These are phyloP conservation scores for Catalaphyllia jardinei DNA, from an alignment of 64 coral and sea anemone species.

Conservation along the genomic window DNA sequence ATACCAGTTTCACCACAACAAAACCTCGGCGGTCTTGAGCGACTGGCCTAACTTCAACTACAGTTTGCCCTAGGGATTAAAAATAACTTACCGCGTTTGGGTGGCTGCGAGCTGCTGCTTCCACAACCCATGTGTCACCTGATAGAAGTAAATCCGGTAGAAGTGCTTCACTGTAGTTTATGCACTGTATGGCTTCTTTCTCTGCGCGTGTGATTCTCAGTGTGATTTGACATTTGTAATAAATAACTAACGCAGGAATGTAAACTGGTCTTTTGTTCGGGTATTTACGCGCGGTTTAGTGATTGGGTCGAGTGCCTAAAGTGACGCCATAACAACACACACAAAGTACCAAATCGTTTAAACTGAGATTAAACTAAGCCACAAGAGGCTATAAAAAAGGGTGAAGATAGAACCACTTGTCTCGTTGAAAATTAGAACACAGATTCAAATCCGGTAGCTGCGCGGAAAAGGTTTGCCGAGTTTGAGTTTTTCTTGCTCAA, in stretches of 20 bases:
- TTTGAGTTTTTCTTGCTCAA: no score
- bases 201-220: neutral
- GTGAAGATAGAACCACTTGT: neutral
- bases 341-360: neutral
- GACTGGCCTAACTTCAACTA: neutral
- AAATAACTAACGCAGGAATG: slow-evolving; percentile 29
- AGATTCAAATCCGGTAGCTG: neutral
- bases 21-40: neutral
- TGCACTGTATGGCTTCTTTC: neutral
- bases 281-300: slow-evolving; percentile 2
- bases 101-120: slow-evolving; percentile 15
- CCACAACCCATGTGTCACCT: slow-evolving; percentile 21
- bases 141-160: neutral
- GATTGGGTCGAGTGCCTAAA: slow-evolving; percentile 35
- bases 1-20: slow-evolving; percentile 40
- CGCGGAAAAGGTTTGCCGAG: neutral
- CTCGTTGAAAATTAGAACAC: neutral
- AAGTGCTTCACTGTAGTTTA: neutral
- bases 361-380: slow-evolving; percentile 9
- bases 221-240: slow-evolving; percentile 26
- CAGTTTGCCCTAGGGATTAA: neutral
- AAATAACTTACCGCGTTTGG: neutral
- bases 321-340: slow-evolving; percentile 5
- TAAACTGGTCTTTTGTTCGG: slow-evolving; percentile 28
- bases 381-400: neutral